Conservation (phyloP, 2,888 invertebrate genomes). For the Myopa tessellatipennis region DNA sequence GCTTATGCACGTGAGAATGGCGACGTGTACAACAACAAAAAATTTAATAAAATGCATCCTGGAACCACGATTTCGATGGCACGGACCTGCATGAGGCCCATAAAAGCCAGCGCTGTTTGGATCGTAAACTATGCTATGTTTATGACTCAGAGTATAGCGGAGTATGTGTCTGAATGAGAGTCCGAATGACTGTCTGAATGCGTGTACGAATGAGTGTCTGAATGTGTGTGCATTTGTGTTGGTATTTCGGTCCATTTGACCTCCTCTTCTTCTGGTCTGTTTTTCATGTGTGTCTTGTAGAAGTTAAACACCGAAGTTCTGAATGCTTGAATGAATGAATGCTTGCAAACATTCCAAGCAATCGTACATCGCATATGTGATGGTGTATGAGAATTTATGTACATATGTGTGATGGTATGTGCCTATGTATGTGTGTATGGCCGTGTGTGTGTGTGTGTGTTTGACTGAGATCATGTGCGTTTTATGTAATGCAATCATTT, state of each 20-base stretch:
- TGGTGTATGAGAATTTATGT: background rate
- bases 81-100: no score
- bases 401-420: no score
- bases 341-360: background rate
- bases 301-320: conserved; percentile 22
- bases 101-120: no score
- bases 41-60: no score
- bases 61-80: no score
- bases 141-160: background rate
- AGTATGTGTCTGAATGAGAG: background rate
- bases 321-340: background rate
- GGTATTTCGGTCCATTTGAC: background rate
- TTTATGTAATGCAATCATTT: conserved; percentile 36
- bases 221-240: background rate
- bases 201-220: no score
- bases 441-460: background rate
- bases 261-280: background rate
- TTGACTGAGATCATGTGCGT: background rate
- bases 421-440: background rate
- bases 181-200: no score
- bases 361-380: background rate
- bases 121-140: background rate
- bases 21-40: background rate
- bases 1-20: background rate
- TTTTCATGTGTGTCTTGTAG: conserved; percentile 10